phyloP scores from a whole-genome alignment of 2,797 vertebrate genomes.

The Bothrops alternatus region DNA sequence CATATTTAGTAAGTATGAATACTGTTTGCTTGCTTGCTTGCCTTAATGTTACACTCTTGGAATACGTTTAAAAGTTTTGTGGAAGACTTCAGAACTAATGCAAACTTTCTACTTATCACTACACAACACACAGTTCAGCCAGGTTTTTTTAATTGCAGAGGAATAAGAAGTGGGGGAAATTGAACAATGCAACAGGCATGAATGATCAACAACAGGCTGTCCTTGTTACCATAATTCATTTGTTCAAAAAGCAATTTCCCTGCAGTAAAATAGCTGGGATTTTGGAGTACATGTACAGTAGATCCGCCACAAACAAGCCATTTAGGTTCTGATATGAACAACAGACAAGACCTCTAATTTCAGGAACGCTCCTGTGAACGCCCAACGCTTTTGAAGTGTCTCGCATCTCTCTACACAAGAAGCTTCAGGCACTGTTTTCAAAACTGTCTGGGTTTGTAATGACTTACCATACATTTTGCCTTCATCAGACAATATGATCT shows the following conservation, averaged over 20 bases:
- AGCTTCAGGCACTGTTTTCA: conserved; percentile 39
- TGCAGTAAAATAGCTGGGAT: background rate
- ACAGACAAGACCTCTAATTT: background rate
- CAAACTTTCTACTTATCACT: background rate
- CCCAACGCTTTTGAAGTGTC: background rate
- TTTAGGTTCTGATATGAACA: background rate
- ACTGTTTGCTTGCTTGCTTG: background rate
- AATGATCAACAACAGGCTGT: background rate
- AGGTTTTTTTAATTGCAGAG: background rate
- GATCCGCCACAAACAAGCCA: background rate
- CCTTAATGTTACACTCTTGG: background rate
- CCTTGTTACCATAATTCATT: background rate
- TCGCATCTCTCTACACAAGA: background rate
- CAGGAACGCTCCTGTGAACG: background rate
- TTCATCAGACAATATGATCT: conserved; percentile 99
- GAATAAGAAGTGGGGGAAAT: background rate
- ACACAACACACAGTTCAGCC: background rate
- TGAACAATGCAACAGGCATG: background rate
- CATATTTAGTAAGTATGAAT: fast-evolving
- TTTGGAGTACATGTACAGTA: background rate
- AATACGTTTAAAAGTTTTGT: background rate
- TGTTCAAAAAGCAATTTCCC: background rate
- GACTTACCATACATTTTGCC: conserved; percentile 99
- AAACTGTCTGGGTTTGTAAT: conserved; percentile 35
- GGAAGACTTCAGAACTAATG: background rate